Percentiles rank a stretch among this genome's conserved stretches.
Evolutionary conservation across 2,113 vertebrate genomes (phyloP).

Genomic region (Bubalus kerabau): DNA sequence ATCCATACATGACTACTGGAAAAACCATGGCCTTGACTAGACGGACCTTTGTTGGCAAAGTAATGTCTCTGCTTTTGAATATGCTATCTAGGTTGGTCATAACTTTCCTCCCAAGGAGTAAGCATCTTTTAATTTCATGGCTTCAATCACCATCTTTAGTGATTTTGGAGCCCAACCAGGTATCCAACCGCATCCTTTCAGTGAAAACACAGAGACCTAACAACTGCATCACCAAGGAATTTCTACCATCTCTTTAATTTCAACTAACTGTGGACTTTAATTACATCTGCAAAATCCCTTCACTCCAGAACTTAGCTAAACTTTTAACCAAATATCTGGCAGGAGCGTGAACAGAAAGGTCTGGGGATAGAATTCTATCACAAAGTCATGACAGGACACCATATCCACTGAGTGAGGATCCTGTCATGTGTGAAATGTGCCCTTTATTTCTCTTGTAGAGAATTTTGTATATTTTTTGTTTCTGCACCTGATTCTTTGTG

Average conservation of each 20-base stretch:
- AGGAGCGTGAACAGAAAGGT: neutral
- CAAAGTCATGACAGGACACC: neutral
- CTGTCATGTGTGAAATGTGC: neutral
- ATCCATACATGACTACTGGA: too few relatives aligned
- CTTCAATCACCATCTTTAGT: too few relatives aligned
- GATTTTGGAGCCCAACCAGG: neutral
- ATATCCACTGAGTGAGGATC: neutral
- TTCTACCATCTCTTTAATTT: neutral
- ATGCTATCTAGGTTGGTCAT: too few relatives aligned
- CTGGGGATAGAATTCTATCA: neutral
- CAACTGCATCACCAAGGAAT: neutral
- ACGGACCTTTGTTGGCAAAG: too few relatives aligned
- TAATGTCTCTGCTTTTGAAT: too few relatives aligned
- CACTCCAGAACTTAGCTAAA: neutral
- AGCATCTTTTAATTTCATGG: too few relatives aligned
- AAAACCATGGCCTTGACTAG: too few relatives aligned
- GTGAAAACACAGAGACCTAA: neutral
- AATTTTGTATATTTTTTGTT: neutral
- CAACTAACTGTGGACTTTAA: neutral
- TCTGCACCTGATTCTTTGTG: neutral
- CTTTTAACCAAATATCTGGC: neutral
- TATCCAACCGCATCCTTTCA: neutral
- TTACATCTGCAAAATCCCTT: neutral
- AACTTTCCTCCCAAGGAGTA: too few relatives aligned
- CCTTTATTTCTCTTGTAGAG: neutral